Percentiles rank a stretch among this genome's conserved stretches.
phyloP scores from a whole-genome alignment of 2,888 invertebrate genomes.

The Macroteleia sp. region DNA sequence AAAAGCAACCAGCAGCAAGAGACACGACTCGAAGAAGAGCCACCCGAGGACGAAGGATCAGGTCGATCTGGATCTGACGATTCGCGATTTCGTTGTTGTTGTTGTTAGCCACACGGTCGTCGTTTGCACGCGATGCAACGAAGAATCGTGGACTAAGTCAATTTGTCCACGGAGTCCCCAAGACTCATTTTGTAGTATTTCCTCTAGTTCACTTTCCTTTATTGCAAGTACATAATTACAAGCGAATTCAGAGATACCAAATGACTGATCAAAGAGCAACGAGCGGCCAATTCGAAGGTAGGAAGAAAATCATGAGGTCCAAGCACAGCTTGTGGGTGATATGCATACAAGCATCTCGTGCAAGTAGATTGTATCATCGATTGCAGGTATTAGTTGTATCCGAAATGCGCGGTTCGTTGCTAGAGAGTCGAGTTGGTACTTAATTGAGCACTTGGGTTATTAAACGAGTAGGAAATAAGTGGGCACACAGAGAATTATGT shows the following conservation, averaged over 20 bases:
- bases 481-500: slow-evolving; percentile 8
- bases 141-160: slow-evolving; percentile 23
- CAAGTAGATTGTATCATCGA: slow-evolving; percentile 37
- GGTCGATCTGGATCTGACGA: slow-evolving; percentile 50
- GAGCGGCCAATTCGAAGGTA: slow-evolving; percentile 27
- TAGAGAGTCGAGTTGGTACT: slow-evolving; percentile 24
- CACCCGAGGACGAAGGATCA: slow-evolving; percentile 50
- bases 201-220: too few species aligned
- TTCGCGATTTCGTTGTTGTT: slow-evolving; percentile 28
- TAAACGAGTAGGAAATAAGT: slow-evolving; percentile 60
- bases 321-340: slow-evolving; percentile 18
- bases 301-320: slow-evolving; percentile 41
- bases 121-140: slow-evolving; percentile 43
- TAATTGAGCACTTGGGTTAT: slow-evolving; percentile 58
- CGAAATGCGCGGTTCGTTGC: slow-evolving; percentile 17
- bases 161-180: too few species aligned
- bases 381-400: slow-evolving; percentile 36
- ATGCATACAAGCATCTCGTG: slow-evolving; percentile 11
- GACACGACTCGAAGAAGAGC: slow-evolving; percentile 26
- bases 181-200: too few species aligned
- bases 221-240: slow-evolving; percentile 61
- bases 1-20: slow-evolving; percentile 46
- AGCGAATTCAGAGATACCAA: slow-evolving; percentile 57
- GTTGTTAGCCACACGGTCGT: slow-evolving; percentile 58
- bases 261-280: slow-evolving; percentile 63